Evolutionary conservation across 2,113 vertebrate species (phyloP), one percentile per base, ranked within the genome.

Genomic region (Genyomyrus donnyi): DNA sequence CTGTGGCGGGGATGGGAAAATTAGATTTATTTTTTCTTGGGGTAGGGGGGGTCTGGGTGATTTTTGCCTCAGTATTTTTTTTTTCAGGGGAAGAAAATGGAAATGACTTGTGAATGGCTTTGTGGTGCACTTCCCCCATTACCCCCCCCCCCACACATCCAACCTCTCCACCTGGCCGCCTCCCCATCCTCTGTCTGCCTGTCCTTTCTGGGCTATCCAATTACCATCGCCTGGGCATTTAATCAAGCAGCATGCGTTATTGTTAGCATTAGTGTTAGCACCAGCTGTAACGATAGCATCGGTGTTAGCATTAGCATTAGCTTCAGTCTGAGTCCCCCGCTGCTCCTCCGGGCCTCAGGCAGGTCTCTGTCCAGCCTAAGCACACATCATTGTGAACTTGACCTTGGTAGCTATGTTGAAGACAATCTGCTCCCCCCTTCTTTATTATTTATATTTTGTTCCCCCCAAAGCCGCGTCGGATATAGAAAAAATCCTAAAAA

Each of bases 361-460:
- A 93, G 94, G 93, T 90, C 92, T 94, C 92, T 92, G 94, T 95
- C 95, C 93, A 50, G 92, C 93, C 92, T 92, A 17, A 1, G 93
- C 88, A 90, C 92, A 90, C 90, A 91, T 95, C 94, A 96, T 94
- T 94, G 94, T 95, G 93, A 95, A 94, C 90, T 92, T 91, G 93
- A 96, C 95, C 94, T 96, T 96, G 95, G 92, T 91, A 94, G 94
- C 94, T 92, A 91, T 93, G 92, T 93, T 93, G 93, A 91, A 94
- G 93, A 93, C 92, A 93, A 93, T 17, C 35, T 42, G 27, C 5
- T 35, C 11, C 15, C 6, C n/a, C 21, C 5, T 45, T n/a, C 62
- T 11, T 85, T n/a, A 48, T 85, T 24, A n/a, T 48, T 85, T 85
- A 45, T 7, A 45, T 45, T 66, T 88, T 77, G 85, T 70, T 24